These are phyloP conservation scores for Peromyscus nudipes DNA, from an alignment of 2,797 vertebrate genomes.

Conservation along the genomic window DNA sequence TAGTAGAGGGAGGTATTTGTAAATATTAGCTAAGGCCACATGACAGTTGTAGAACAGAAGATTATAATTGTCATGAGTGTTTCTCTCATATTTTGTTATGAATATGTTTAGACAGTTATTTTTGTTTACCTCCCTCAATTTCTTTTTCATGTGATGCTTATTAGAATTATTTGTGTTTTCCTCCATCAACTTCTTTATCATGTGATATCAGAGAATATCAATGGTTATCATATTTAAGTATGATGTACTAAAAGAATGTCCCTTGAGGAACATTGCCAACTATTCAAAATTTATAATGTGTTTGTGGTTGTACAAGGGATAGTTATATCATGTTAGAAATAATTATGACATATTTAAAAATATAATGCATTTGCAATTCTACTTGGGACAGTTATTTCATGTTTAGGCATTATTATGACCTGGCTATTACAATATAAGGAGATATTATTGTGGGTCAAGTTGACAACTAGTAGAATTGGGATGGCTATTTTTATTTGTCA, in stretches of 20 bases:
- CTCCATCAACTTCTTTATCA: not conserved
- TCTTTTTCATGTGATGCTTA: not conserved
- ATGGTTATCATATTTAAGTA: not conserved
- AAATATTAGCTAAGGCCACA: not conserved
- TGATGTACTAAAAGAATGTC: not conserved
- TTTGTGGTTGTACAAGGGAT: not conserved
- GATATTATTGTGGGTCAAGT: not conserved
- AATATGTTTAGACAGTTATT: not conserved
- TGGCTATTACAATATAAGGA: not conserved
- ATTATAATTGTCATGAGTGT: not conserved
- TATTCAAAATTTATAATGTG: not conserved
- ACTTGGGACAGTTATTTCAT: not conserved
- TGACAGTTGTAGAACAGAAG: not conserved
- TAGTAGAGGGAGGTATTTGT: not conserved
- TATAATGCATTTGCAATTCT: not conserved
- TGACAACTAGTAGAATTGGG: not conserved
- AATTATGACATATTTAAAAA: not conserved
- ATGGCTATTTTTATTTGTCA: not conserved
- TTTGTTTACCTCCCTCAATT: not conserved
- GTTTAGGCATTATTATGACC: not conserved
- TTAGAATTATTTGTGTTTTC: not conserved
- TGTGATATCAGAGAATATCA: not conserved
- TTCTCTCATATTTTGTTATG: not conserved
- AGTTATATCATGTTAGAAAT: not conserved
- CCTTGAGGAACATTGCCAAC: not conserved